Evolutionary conservation across 2,113 vertebrate species (phyloP), one percentile per base, ranked within the genome.

Genomic region (Mesocricetus auratus): DNA sequence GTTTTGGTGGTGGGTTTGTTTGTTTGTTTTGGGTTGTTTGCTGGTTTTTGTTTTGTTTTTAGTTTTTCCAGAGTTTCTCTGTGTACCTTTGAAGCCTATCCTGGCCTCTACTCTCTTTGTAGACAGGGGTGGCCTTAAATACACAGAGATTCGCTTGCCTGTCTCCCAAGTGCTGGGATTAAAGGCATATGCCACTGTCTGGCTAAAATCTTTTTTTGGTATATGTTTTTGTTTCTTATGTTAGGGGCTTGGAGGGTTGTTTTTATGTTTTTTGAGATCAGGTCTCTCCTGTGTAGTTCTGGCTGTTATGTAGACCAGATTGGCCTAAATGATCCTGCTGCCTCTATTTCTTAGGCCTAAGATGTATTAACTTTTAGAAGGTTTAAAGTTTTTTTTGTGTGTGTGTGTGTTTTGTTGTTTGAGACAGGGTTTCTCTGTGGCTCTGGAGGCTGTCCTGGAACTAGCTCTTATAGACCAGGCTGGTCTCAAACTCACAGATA

Each of bases 341-440:
- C 26, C 82, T 47, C 82, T 45, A 39, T 21, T n/a, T 66, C 60
- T 5, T 56, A 66, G 11, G 42, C 31, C 47, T 47, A 47, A 47
- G 8, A 47, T 47, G 47, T 47, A 47, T 47, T 8, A 47, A 47
- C 47, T 47, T 47, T 47, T 47, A 47, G 47, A 47, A 47, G 47
- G 47, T 47, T 47, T 47, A 92, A 75, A 86, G n/a, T 64, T 95
- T 88, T 89, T 96, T 56, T 64, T n/a, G n/a, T n/a, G n/a, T n/a
- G n/a, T n/a, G n/a, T n/a, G n/a, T n/a, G n/a, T n/a, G n/a, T n/a
- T n/a, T n/a, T n/a, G n/a, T n/a, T n/a, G n/a, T n/a, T n/a, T n/a
- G n/a, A n/a, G n/a, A n/a, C n/a, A n/a, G n/a, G n/a, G n/a, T n/a
- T n/a, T n/a, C n/a, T n/a, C n/a, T n/a, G n/a, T n/a, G n/a, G n/a